Conservation (phyloP, 2,797 vertebrate genomes). For the Nyctalus aviator region DNA sequence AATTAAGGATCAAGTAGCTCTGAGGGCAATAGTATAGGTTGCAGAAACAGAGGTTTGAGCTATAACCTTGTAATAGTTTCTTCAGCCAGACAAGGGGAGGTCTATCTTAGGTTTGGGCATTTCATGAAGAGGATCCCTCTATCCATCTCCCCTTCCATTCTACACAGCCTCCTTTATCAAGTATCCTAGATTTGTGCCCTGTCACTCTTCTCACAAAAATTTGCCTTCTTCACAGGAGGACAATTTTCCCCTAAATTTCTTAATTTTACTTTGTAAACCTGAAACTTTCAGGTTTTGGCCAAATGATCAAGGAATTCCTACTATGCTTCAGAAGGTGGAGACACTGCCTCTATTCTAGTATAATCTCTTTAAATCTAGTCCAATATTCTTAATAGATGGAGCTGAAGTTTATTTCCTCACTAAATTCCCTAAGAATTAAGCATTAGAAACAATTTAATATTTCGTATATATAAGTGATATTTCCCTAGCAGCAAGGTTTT, state of each 20-base stretch:
- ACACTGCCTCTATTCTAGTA: neutral
- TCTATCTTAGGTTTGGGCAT: neutral
- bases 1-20: neutral
- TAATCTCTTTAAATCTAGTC: neutral
- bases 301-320: neutral
- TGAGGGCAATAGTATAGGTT: neutral
- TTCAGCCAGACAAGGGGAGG: neutral
- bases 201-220: neutral
- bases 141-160: neutral
- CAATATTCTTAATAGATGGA: neutral
- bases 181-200: neutral
- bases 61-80: neutral
- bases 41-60: neutral
- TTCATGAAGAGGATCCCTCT: neutral
- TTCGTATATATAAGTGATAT: neutral
- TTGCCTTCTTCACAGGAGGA: neutral
- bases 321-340: neutral
- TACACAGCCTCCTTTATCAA: neutral
- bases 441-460: slow-evolving; percentile 14
- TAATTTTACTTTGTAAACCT: neutral
- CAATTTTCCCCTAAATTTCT: neutral
- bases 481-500: slow-evolving; percentile 9
- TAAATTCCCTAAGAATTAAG: neutral
- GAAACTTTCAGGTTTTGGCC: neutral
- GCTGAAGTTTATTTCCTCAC: neutral